These are phyloP conservation scores for Henicopernis longicauda DNA, from an alignment of 2,113 vertebrate species.

Conservation along the genomic window DNA sequence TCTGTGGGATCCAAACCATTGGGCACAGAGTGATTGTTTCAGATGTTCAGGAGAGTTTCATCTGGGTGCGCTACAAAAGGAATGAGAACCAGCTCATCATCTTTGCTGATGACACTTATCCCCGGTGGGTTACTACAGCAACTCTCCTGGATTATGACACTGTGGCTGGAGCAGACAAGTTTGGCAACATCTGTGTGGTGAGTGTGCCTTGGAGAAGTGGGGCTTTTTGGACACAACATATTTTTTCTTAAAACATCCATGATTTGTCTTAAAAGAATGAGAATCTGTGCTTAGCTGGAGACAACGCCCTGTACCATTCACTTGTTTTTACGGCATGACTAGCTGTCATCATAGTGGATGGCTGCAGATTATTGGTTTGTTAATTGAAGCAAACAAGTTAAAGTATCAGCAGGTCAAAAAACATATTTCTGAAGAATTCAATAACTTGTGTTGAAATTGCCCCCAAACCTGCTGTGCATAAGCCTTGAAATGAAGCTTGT, in stretches of 20 bases:
- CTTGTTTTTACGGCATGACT: not conserved
- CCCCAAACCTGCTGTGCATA: not conserved
- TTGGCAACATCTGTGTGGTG: slow-evolving; percentile 97
- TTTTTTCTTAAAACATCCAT: slow-evolving; percentile 4
- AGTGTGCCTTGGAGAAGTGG: slow-evolving; percentile 22
- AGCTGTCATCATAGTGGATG: not conserved
- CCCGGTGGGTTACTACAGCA: slow-evolving; percentile 95
- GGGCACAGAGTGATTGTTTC: slow-evolving; percentile 94
- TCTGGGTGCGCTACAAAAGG: slow-evolving; percentile 96
- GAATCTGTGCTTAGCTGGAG: not conserved
- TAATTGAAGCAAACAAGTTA: not conserved
- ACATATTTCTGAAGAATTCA: not conserved
- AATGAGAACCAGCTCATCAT: slow-evolving; percentile 99
- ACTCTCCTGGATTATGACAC: slow-evolving; percentile 96
- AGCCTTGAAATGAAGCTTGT: not conserved
- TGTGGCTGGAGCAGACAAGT: slow-evolving; percentile 96
- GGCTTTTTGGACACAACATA: not conserved
- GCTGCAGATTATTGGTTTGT: not conserved
- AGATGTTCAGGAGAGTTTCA: slow-evolving; percentile 95
- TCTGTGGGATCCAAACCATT: slow-evolving; percentile 91
- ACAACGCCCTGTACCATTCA: slow-evolving; percentile 21
- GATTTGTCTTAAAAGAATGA: slow-evolving; percentile 46
- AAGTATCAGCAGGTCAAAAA: not conserved
- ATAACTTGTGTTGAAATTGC: not conserved
- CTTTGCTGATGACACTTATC: slow-evolving; percentile 96